These are phyloP conservation scores for Phylloscopus collybita DNA, from an alignment of 2,797 vertebrate species.

Conservation along the genomic window DNA sequence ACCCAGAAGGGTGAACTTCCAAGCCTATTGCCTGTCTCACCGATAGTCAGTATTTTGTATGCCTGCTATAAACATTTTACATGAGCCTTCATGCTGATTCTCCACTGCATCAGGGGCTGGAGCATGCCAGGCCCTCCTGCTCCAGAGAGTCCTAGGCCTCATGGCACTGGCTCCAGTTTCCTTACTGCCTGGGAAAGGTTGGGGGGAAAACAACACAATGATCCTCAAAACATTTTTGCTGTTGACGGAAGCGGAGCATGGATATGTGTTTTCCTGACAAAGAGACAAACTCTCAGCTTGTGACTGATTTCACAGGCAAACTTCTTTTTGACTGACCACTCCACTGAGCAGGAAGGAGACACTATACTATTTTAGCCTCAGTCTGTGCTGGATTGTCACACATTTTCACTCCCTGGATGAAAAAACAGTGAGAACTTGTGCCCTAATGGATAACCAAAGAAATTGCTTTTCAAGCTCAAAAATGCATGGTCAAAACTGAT, in stretches of 20 bases:
- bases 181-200: background rate
- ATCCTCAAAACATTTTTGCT: background rate
- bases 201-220: background rate
- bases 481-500: background rate
- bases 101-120: background rate
- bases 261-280: background rate
- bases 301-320: background rate
- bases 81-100: background rate
- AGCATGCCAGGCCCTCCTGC: background rate
- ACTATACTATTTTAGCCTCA: background rate
- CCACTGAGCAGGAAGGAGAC: background rate
- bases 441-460: background rate
- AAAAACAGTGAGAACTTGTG: background rate
- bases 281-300: background rate
- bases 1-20: background rate
- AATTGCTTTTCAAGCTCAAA: background rate
- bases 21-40: background rate
- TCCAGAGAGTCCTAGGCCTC: background rate
- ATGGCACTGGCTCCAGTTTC: background rate
- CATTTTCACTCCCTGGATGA: background rate
- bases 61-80: background rate
- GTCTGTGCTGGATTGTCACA: background rate
- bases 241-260: background rate
- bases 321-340: background rate
- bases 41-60: background rate